Base-by-base conservation (phyloP, 2,113 vertebrate species). In the Bubo blakistoni region DNA sequence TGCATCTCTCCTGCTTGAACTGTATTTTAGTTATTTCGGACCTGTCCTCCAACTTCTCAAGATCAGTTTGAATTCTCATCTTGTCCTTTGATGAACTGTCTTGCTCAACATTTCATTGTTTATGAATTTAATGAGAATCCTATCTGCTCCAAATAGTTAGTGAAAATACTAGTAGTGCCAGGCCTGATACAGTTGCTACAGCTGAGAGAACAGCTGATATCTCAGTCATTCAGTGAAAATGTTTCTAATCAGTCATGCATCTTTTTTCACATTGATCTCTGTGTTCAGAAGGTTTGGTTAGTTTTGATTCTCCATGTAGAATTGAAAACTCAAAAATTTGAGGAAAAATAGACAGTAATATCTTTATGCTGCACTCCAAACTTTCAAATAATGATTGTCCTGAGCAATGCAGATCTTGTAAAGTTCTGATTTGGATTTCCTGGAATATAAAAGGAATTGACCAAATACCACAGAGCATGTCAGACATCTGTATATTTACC, bases 161-260 rank as follows among this genome's bases (percentile, higher is more conserved):
- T 58, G 49, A 29, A 81, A 70, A 24, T 27, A 36, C 1, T 58
- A 47, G 40, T 13, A 32, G 17, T 44, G 15, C 2, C 17, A 77
- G 24, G 44, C 15, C 20, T 38, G 9, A 51, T 17, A 40, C 12
- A 36, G 19, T 27, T n/a, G 13, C 25, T 67, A 34, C 27, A 40
- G 7, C 13, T 46, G 36, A 81, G 36, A 78, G 3, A 71, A 66
- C 14, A 0, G 0, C 55, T 81, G 42, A 13, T 19, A 46, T 3
- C 25, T 49, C 46, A 52, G 14, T 40, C 7, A 27, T 32, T 58
- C 55, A 77, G 18, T 65, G 51, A 47, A 40, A 81, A 71, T 9
- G 3, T 59, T 90, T 77, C 38, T 65, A 77, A 42, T 2, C 11
- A 36, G 11, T 46, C 26, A 47, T 13, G 4, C 26, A n/a, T 21